phyloP scores from a whole-genome alignment of 2,113 vertebrate genomes.

The Mastomys natalensis region DNA sequence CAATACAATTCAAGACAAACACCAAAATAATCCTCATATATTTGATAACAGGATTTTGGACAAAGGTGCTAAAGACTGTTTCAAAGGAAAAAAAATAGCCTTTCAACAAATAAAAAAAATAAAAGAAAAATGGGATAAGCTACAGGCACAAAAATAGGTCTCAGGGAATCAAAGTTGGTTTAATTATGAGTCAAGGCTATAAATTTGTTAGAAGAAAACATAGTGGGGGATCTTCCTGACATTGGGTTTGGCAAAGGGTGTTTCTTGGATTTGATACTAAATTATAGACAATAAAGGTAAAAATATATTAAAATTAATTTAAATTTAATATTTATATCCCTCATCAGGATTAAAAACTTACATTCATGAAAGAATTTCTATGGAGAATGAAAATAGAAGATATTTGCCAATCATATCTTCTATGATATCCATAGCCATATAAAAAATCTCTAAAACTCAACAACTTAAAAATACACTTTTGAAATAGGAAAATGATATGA shows the following conservation, averaged over 20 bases:
- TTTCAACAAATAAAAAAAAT: constrained; percentile 28
- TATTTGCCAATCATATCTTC: constrained; percentile 25
- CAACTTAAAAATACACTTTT: constrained; percentile 1
- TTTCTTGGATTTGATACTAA: constrained; percentile 37
- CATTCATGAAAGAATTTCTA: background rate
- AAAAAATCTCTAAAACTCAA: constrained; percentile 52
- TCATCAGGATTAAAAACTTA: constrained; percentile 44
- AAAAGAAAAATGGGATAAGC: constrained; percentile 18
- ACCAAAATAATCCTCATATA: constrained; percentile 39
- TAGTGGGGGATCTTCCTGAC: background rate
- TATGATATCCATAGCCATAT: constrained; percentile 39
- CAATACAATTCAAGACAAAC: constrained; percentile 49
- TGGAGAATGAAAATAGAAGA: constrained; percentile 41
- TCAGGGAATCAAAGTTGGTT: constrained; percentile 14
- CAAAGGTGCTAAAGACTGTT: constrained; percentile 7
- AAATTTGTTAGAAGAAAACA: constrained; percentile 51
- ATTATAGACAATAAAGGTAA: constrained; percentile 37
- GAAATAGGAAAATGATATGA: constrained; percentile 42
- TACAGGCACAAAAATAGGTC: constrained; percentile 29
- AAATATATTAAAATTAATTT: constrained; percentile 5
- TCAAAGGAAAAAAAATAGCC: background rate
- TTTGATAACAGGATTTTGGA: constrained; percentile 27
- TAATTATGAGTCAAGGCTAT: constrained; percentile 8
- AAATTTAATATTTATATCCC: background rate
- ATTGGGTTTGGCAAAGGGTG: background rate